phyloP scores from a whole-genome alignment of 2,888 invertebrate genomes.

The Taenaris catops region DNA sequence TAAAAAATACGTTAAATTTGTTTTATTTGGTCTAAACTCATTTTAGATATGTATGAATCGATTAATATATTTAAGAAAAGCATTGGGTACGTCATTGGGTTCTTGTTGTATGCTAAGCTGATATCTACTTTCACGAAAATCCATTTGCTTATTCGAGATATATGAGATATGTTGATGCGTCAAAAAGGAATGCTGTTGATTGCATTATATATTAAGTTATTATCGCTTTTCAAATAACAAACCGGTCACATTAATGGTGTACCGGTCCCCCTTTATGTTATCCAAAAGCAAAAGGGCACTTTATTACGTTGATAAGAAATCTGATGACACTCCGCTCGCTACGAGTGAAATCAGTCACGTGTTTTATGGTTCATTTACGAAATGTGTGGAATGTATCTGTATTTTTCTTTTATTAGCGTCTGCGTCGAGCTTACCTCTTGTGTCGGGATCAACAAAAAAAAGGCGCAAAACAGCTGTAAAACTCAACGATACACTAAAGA shows the following conservation, averaged over 20 bases:
- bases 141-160: too few relatives aligned
- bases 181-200: too few relatives aligned
- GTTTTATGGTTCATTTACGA: too few relatives aligned
- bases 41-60: too few relatives aligned
- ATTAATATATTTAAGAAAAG: too few relatives aligned
- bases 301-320: conserved; percentile 17
- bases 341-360: neutral
- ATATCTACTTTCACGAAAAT: too few relatives aligned
- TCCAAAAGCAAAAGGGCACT: conserved; percentile 20
- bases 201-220: conserved; percentile 32
- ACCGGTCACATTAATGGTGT: conserved; percentile 28
- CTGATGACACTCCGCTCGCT: neutral
- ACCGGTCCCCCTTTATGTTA: conserved; percentile 12
- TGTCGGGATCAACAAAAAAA: conserved; percentile 53
- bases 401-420: neutral
- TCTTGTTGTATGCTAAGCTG: too few relatives aligned
- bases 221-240: conserved; percentile 20
- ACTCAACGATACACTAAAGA: conserved; percentile 69
- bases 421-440: conserved; percentile 44
- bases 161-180: too few relatives aligned
- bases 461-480: conserved; percentile 60
- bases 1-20: too few relatives aligned
- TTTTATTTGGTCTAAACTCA: too few relatives aligned
- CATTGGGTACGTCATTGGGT: too few relatives aligned
- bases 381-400: too few relatives aligned